A percentile compares a stretch with the other conserved stretches of the same genome.
Evolutionary conservation across 2,888 invertebrate species (phyloP).

Genomic region (Marasmarcha lunaedactyla): DNA sequence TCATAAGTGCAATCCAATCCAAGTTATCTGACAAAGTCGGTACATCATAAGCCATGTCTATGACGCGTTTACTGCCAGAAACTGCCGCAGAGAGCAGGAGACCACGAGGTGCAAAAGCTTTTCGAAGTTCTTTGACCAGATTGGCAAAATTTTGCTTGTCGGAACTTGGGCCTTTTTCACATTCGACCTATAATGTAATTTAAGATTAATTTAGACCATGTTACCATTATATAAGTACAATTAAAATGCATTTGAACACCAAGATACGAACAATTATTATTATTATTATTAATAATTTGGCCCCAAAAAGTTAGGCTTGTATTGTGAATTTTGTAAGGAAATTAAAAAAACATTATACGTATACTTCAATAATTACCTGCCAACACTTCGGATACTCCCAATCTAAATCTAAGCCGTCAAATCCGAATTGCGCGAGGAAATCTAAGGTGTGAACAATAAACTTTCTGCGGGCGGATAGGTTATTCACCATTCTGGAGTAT

Average conservation of each 20-base stretch:
- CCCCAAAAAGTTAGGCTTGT: too few relatives aligned
- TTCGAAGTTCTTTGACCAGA: constrained; percentile 80
- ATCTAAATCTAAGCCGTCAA: constrained; percentile 92
- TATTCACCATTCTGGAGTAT: constrained; percentile 85
- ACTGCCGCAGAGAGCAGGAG: constrained; percentile 85
- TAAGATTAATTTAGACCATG: too few relatives aligned
- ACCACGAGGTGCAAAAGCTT: constrained; percentile 77
- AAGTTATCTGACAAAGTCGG: constrained; percentile 79
- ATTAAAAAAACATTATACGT: too few relatives aligned
- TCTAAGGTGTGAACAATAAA: constrained; percentile 82
- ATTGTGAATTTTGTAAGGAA: too few relatives aligned
- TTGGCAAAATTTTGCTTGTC: constrained; percentile 84
- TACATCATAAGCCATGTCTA: constrained; percentile 83
- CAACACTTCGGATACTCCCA: constrained; percentile 96
- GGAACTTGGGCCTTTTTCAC: constrained; percentile 82
- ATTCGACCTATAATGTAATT: constrained; percentile 74
- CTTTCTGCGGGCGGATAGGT: constrained; percentile 74
- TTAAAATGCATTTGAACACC: constrained; percentile 1
- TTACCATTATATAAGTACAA: too few relatives aligned
- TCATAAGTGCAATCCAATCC: constrained; percentile 93
- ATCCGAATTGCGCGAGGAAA: constrained; percentile 83
- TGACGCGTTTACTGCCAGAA: constrained; percentile 85
- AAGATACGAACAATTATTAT: too few relatives aligned
- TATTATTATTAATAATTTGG: too few relatives aligned
- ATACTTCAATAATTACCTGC: too few relatives aligned